Percentiles rank a stretch among this genome's conserved stretches.
Evolutionary conservation across 2,888 invertebrate species (phyloP).

Genomic region (Drosophila pegasa): DNA sequence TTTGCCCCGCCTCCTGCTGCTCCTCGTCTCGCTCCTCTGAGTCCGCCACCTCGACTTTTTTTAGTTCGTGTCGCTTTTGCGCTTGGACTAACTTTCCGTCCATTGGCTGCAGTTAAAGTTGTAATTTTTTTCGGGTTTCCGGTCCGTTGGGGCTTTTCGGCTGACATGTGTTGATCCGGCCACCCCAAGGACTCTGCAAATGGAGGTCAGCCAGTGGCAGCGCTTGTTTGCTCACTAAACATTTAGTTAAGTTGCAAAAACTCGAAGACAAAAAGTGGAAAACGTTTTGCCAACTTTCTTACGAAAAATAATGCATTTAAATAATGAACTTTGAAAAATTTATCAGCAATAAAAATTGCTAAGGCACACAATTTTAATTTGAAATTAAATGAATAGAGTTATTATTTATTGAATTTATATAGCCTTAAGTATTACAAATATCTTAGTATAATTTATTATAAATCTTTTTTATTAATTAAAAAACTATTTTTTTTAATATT

Average conservation of each 20-base stretch:
- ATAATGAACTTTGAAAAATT: background rate
- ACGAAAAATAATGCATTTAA: background rate
- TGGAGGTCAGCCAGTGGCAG: constrained; percentile 29
- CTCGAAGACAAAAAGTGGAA: background rate
- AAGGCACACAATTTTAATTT: too few relatives aligned
- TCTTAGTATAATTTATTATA: too few relatives aligned
- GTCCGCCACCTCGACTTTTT: background rate
- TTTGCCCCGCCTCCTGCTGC: background rate
- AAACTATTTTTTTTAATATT: too few relatives aligned
- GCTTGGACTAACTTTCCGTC: constrained; percentile 37
- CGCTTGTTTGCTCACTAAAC: constrained; percentile 47
- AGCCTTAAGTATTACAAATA: background rate
- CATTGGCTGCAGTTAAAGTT: constrained; percentile 59
- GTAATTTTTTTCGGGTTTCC: constrained; percentile 34
- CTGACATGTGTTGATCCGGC: constrained; percentile 46
- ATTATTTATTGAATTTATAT: background rate
- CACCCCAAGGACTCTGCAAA: constrained; percentile 23
- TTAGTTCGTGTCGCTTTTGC: constrained; percentile 23
- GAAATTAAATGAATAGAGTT: background rate
- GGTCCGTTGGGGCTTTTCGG: constrained; percentile 21
- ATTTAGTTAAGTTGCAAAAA: constrained; percentile 18
- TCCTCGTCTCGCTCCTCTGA: too few relatives aligned
- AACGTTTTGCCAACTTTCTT: background rate
- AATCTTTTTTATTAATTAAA: too few relatives aligned
- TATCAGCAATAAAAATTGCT: background rate